These are phyloP conservation scores for Euwallacea similis DNA, from an alignment of 1,140 invertebrate species.

Conservation along the genomic window DNA sequence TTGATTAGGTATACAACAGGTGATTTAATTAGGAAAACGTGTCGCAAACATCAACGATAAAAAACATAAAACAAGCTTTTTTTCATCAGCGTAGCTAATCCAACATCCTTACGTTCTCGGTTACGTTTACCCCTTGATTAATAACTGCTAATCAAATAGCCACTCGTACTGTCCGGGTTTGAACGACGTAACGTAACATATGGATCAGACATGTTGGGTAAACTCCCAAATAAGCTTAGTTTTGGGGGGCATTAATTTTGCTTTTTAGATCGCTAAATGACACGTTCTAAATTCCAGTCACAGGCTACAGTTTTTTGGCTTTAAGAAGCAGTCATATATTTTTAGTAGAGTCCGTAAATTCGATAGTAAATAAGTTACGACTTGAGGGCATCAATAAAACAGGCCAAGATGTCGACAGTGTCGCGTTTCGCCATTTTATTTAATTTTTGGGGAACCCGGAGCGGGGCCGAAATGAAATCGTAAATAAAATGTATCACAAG, in stretches of 20 bases:
- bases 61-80: neutral
- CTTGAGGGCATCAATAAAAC: conserved; percentile 8
- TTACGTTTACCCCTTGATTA: neutral
- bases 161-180: neutral
- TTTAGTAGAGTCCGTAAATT: neutral
- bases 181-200: neutral
- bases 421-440: conserved; percentile 10
- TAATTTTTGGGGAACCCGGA: conserved; percentile 5
- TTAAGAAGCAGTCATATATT: too few relatives aligned
- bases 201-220: neutral
- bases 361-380: conserved; percentile 16
- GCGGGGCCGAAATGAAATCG: conserved; percentile 3
- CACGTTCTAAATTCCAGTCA: too few relatives aligned
- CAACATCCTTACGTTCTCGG: too few relatives aligned
- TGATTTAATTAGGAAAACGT: too few relatives aligned
- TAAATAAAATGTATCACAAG: neutral
- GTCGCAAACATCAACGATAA: neutral
- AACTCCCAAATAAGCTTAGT: neutral
- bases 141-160: neutral
- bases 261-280: neutral
- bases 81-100: too few relatives aligned
- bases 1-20: too few relatives aligned
- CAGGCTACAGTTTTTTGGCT: too few relatives aligned
- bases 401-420: neutral
- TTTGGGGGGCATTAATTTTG: neutral